Evolutionary conservation across 1,140 invertebrate species (phyloP).

Genomic region (Olivierus martensii): DNA sequence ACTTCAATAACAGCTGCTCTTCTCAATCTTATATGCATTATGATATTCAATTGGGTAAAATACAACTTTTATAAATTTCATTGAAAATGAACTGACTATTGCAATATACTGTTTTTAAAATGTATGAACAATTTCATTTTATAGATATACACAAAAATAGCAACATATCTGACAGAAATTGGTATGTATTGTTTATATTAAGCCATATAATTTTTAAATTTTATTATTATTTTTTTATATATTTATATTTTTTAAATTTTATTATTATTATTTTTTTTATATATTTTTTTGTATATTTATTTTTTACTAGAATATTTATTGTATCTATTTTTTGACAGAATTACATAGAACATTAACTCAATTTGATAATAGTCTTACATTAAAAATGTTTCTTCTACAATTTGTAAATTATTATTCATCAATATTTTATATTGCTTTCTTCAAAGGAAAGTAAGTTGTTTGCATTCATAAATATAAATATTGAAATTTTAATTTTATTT

Average conservation of each 20-base stretch:
- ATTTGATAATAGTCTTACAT: slow-evolving; percentile 90
- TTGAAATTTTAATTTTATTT: slow-evolving; percentile 5
- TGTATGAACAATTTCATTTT: slow-evolving; percentile 1
- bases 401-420: slow-evolving; percentile 98
- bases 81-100: no score
- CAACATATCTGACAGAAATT: slow-evolving; percentile 84
- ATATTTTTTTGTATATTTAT: background rate
- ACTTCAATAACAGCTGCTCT: slow-evolving; percentile 68
- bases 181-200: slow-evolving; percentile 17
- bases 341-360: slow-evolving; percentile 89
- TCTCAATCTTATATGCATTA: slow-evolving; percentile 73
- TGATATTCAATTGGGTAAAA: slow-evolving; percentile 65
- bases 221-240: background rate
- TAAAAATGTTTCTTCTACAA: slow-evolving; percentile 95
- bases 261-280: background rate
- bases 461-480: background rate
- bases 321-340: slow-evolving; percentile 41
- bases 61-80: background rate
- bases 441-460: slow-evolving; percentile 59
- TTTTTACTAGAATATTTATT: background rate
- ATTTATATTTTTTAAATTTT: background rate
- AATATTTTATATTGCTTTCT: slow-evolving; percentile 97
- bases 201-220: background rate
- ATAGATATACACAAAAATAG: slow-evolving; percentile 19
- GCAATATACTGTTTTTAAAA: background rate